These are phyloP conservation scores for Halcyon chelicuti DNA, from an alignment of 2,797 vertebrate species.

Conservation along the genomic window DNA sequence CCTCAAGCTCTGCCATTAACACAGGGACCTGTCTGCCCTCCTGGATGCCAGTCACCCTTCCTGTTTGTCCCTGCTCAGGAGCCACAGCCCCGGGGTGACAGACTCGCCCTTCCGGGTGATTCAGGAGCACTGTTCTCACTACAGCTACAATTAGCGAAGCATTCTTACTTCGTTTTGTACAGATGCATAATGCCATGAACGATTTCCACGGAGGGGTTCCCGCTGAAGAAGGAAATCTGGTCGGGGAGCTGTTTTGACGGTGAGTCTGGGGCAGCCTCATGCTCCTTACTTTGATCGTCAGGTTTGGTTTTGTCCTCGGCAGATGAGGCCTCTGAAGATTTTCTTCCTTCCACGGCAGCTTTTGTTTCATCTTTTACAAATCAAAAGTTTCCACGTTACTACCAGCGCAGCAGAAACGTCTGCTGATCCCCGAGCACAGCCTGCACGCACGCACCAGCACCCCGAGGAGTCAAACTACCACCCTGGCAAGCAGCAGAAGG, in stretches of 20 bases:
- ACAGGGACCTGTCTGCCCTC: neutral
- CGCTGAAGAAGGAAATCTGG: conserved; percentile 98
- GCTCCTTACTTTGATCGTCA: conserved; percentile 64
- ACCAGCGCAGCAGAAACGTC: accelerated
- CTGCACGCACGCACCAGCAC: neutral
- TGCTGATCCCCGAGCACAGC: neutral
- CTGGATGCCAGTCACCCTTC: neutral
- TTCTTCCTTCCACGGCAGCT: conserved; percentile 52
- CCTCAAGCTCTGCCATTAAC: neutral
- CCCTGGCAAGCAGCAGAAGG: neutral
- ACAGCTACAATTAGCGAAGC: neutral
- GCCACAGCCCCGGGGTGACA: neutral
- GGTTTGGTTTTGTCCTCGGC: conserved; percentile 66
- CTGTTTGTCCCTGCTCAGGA: neutral
- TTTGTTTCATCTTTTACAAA: conserved; percentile 73
- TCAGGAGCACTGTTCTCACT: neutral
- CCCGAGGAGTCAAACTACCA: accelerated
- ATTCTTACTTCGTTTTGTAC: conserved; percentile 96
- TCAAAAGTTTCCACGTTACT: conserved; percentile 40
- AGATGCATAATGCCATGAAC: conserved; percentile 98
- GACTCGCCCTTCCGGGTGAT: neutral
- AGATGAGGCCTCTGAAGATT: conserved; percentile 56
- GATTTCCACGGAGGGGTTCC: conserved; percentile 96
- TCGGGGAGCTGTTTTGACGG: conserved; percentile 96
- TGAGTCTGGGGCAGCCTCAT: conserved; percentile 81